Evolutionary conservation across 1,140 invertebrate species (phyloP), one percentile per base, ranked within the genome.

Genomic region (Zeugodacus cucurbitae): DNA sequence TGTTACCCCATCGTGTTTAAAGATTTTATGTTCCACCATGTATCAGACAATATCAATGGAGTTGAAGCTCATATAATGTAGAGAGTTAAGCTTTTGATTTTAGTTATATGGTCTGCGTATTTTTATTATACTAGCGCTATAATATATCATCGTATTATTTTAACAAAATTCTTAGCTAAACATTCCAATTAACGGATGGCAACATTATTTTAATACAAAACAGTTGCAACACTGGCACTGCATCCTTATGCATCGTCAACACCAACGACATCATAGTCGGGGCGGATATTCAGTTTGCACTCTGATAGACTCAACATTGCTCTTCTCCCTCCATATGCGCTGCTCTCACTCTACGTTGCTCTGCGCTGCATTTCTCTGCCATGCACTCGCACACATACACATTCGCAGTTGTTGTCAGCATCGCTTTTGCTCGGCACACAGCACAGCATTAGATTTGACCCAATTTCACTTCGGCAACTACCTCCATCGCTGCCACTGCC

Each of bases 391-490:
- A 32, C 32, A 70, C 10, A 34, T 14, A 37, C 11, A 11, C 64
- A 34, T 22, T 0, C 32, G 32, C 17, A 37, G 32, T 70, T 32
- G 7, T 82, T 48, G 41, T n/a, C 74, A 48, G 2, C 37, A 48
- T 82, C 74, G 74, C 32, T 29, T 17, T 82, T 48, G 22, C 20
- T 82, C 74, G 74, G 74, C 74, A 82, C 6, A 82, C 74, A 41
- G 74, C 74, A 82, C 6, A 82, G 26, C 41, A 48, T 82, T 82
- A 82, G 74, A 82, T 82, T 82, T 82, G 74, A 82, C 74, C 74
- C 74, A 82, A 82, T 82, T 82, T 48, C 44, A 82, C 74, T 82
- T 82, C 74, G 74, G 41, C 74, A 48, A 48, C 74, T 82, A 54
- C n/a, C 22, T 54, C n/a, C 74, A 22, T n/a, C n/a, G 44, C 10